Percentiles rank a stretch among this genome's conserved stretches.
Evolutionary conservation across 2,113 vertebrate genomes (phyloP).

Genomic region (Ochotona princeps): DNA sequence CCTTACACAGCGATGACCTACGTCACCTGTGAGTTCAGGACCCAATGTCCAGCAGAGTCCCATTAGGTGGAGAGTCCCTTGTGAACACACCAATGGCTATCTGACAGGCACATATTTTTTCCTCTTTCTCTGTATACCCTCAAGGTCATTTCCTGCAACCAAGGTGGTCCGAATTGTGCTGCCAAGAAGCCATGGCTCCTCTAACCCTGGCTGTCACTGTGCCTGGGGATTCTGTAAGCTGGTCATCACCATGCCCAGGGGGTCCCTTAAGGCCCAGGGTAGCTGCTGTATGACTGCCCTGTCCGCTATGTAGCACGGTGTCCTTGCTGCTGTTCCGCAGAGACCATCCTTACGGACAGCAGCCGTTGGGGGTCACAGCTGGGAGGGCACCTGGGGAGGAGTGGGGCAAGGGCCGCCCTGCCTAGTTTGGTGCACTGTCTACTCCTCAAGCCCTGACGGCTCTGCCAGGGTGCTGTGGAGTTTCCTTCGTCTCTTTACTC

Average conservation of each 20-base stretch:
- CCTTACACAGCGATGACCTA: accelerated
- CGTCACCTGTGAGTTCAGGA: no score
- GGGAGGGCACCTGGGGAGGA: background rate
- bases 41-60: background rate
- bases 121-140: background rate
- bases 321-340: background rate
- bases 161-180: accelerated
- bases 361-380: background rate
- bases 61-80: no score
- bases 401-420: no score
- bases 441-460: background rate
- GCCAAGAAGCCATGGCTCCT: accelerated
- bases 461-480: accelerated
- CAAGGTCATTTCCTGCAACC: background rate
- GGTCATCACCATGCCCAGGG: no score
- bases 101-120: accelerated
- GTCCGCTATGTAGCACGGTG: accelerated
- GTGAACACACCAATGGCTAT: no score
- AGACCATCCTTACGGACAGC: accelerated
- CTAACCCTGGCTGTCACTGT: background rate
- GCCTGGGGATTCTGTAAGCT: no score
- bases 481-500: background rate
- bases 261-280: no score
- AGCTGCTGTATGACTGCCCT: accelerated
- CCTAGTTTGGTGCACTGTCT: no score